Base-by-base conservation (phyloP, 2,797 vertebrate species). In the Leptatherina wallacei region DNA sequence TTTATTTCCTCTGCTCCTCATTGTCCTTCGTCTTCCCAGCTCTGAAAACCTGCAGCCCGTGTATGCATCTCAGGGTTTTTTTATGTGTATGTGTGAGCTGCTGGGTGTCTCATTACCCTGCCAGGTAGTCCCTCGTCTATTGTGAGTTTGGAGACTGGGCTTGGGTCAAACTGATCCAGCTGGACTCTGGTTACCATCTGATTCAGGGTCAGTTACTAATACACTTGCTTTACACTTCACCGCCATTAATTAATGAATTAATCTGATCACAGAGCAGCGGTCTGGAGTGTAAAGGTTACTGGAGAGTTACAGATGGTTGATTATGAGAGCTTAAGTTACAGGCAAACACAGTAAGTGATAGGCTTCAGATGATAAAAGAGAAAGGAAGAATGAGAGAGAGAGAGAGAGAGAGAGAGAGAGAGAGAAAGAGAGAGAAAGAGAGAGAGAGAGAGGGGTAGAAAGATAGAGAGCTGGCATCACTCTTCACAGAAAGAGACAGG, bases 21-120 rank as follows among this genome's bases (percentile, higher is more conserved):
- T 16, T 0, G 58, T 69, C 36, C 40, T 57, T 49, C 61, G 40
- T 69, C 76, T 69, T 62, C 68, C 62, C 16, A 47, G 72, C 42
- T 29, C 33, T 59, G 73, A 80, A 72, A 62, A 71, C 69, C 71
- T 61, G 18, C 70, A 33, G 11, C 44, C 47, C 60, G 57, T 61
- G 49, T 63, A 11, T 75, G 56, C 20, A 49, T 70, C 67, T 66
- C 60, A 49, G 58, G 44, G 40, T 60, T 74, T 74, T 27, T 38
- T 67, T n/a, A 54, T 61, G 58, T 24, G 65, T 24, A 69, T 73
- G 69, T 65, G 79, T 67, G 59, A 56, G 71, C 16, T 75, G 69
- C 47, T 60, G 38, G 85, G 94, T 94, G 87, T 95, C 92, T 80
- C 22, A 58, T 95, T 94, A 90, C 93, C 30, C 44, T 70, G 71